Base-by-base conservation (phyloP, 2,888 invertebrate species). In the Pasiphila rectangulata region DNA sequence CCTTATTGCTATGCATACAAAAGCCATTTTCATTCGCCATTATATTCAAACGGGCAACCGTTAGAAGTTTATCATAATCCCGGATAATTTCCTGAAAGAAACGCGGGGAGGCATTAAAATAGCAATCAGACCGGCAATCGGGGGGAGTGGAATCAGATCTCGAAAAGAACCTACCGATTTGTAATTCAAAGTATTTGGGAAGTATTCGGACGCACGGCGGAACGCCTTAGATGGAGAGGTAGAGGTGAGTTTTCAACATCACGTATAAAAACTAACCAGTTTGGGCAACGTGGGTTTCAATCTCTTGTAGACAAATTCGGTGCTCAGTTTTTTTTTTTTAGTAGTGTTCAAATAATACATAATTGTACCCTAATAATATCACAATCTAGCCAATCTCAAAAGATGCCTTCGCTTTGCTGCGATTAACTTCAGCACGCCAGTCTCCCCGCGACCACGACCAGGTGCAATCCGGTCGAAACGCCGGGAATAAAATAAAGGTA, bases 101-200 rank as follows among this genome's bases (percentile, higher is more conserved):
- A 61, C 50, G 64, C 65, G 68, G 70, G 75, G 69, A 69, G 72
- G 78, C 80, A 82, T 83, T 84, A 82, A 83, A 79, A 80, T 71
- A 75, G 82, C 83, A 80, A 84, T 84, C 80, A 82, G 83, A 84
- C 82, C 71, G 82, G 77, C 80, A 85, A 85, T 84, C 79, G 59
- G 54, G 54, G 57, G 53, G 47, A 38, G 54, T 39, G 46, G 76
- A 79, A 80, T 80, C 76, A 76, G 79, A 82, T 79, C 75, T 72
- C 64, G 67, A 80, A 83, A 83, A 81, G 80, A 78, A 79, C 79
- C 71, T 75, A 78, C 79, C 82, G 83, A 85, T 86, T 84, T 83
- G 86, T 79, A 82, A 83, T 86, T 80, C 86, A 83, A 85, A 85
- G 56, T 54, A 56, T 56, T 59, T 54, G 48, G 40, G 43, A 50